Percentiles rank a stretch among this genome's conserved stretches.
Evolutionary conservation across 1,140 invertebrate species (phyloP).

Genomic region (Chlorops oryzae): DNA sequence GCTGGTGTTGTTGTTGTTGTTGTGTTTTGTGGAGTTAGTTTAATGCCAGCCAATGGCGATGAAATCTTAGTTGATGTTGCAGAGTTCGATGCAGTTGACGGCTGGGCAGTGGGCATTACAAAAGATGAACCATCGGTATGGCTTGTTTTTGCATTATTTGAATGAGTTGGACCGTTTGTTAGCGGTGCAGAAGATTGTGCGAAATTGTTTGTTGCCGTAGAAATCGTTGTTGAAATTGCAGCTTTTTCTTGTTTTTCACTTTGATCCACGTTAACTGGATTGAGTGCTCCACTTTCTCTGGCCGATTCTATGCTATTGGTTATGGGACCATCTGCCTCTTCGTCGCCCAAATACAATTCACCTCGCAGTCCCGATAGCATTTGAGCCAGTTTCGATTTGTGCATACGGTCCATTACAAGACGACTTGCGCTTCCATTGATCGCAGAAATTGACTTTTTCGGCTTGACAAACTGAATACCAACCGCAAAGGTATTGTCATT

Average conservation of each 20-base stretch:
- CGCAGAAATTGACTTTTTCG: slow-evolving; percentile 27
- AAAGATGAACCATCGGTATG: slow-evolving; percentile 1
- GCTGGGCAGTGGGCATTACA: neutral
- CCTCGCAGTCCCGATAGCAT: slow-evolving; percentile 41
- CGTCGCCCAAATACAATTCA: slow-evolving; percentile 32
- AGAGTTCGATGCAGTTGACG: neutral
- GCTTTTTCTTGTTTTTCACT: neutral
- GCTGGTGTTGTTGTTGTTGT: slow-evolving; percentile 5
- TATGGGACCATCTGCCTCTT: slow-evolving; percentile 22
- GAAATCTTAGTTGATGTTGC: neutral
- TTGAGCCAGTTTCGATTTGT: slow-evolving; percentile 40
- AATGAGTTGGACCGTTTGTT: neutral
- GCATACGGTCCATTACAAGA: slow-evolving; percentile 32
- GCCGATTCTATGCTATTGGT: neutral
- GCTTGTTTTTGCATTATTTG: slow-evolving; percentile 6
- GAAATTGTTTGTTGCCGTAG: neutral
- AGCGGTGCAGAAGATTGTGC: neutral
- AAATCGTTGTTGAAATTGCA: neutral
- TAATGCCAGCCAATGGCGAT: slow-evolving; percentile 10
- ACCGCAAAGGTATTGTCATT: slow-evolving; percentile 24
- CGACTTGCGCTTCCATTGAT: slow-evolving; percentile 24
- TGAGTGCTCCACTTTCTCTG: neutral
- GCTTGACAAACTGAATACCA: slow-evolving; percentile 42
- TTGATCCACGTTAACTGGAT: neutral
- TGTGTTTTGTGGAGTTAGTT: slow-evolving; percentile 5